phyloP scores from a whole-genome alignment of 92 coral and sea anemone species.

The Porites evermanni region DNA sequence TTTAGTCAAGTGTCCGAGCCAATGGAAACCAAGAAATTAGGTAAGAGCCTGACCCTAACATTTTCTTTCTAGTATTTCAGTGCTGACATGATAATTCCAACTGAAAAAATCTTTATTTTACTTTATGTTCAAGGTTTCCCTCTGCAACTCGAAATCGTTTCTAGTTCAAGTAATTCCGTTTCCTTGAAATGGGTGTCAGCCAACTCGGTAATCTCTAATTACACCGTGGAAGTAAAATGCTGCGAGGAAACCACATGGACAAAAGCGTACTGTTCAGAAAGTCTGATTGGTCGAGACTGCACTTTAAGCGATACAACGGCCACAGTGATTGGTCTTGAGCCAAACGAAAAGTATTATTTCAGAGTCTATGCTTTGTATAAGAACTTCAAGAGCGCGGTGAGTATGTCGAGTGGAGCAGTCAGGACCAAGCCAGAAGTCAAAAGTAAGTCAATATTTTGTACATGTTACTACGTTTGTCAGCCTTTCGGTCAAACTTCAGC shows the following conservation, averaged over 20 bases:
- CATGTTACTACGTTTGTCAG: not conserved
- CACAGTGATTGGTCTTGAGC: slow-evolving; percentile 31
- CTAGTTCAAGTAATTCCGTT: slow-evolving; percentile 10
- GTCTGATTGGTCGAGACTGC: slow-evolving; percentile 24
- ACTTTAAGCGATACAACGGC: slow-evolving; percentile 21
- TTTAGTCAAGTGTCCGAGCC: slow-evolving; percentile 16
- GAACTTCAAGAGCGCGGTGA: slow-evolving; percentile 27
- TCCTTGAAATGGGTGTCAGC: slow-evolving; percentile 9
- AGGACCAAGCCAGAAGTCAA: not conserved
- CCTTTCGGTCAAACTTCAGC: too few species aligned
- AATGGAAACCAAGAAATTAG: slow-evolving; percentile 25
- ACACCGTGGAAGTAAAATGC: slow-evolving; percentile 36
- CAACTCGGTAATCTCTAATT: slow-evolving; percentile 4
- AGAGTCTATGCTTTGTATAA: slow-evolving; percentile 30
- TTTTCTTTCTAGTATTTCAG: too few species aligned
- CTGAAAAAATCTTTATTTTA: not conserved
- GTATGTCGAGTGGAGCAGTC: slow-evolving; percentile 2
- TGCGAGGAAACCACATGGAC: slow-evolving; percentile 30
- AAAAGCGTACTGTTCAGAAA: slow-evolving; percentile 28
- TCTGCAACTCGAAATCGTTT: not conserved
- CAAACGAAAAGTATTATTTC: slow-evolving; percentile 17
- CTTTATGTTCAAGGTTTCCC: slow-evolving; percentile 9
- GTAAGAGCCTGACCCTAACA: not conserved
- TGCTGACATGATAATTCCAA: too few species aligned
- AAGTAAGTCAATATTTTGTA: not conserved